These are phyloP conservation scores for Falco punctatus DNA, from an alignment of 2,113 vertebrate species.

Conservation along the genomic window DNA sequence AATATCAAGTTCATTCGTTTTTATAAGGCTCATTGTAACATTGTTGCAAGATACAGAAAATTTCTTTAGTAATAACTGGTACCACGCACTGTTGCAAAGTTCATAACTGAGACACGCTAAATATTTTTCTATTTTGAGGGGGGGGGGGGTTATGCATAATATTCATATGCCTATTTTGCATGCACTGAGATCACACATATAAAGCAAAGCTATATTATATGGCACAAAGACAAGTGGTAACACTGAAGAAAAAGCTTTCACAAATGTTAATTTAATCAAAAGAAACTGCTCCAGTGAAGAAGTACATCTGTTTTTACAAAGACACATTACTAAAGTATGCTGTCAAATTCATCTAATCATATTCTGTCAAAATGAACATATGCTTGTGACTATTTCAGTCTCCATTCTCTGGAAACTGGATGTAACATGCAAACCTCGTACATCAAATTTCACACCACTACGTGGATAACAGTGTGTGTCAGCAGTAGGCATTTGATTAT, in stretches of 20 bases:
- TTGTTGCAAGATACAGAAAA: not conserved
- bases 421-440: not conserved
- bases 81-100: not conserved
- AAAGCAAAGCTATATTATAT: not conserved
- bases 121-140: not conserved
- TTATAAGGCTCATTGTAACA: not conserved
- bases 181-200: not conserved
- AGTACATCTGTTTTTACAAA: not conserved
- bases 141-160: not conserved
- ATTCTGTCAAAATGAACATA: not conserved
- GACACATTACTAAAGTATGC: not conserved
- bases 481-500: not conserved
- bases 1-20: not conserved
- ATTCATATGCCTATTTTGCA: not conserved
- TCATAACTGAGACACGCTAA: not conserved
- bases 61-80: not conserved
- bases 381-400: not conserved
- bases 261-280: not conserved
- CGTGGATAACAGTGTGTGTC: accelerated
- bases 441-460: not conserved
- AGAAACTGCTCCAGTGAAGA: not conserved
- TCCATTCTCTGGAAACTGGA: not conserved
- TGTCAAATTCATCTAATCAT: not conserved
- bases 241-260: not conserved
- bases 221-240: not conserved